Conservation (phyloP, 2,888 invertebrate genomes). For the Synergus itoensis region DNA sequence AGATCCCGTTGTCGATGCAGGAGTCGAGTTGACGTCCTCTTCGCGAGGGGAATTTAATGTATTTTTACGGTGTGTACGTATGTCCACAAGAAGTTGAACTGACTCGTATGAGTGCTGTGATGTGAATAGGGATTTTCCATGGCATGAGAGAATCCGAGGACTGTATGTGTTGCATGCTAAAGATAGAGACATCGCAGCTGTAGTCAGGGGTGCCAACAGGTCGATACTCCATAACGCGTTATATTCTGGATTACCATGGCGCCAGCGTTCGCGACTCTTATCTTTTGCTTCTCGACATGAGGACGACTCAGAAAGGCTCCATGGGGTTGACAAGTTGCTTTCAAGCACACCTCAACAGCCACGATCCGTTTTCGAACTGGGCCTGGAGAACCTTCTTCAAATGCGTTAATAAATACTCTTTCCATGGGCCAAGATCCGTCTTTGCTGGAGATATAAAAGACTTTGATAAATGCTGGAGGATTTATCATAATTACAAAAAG, state of each 20-base stretch:
- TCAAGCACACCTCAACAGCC: conserved; percentile 51
- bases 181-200: conserved; percentile 69
- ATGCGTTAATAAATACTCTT: conserved; percentile 22
- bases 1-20: conserved; percentile 28
- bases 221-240: conserved; percentile 70
- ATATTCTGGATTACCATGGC: conserved; percentile 52
- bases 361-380: conserved; percentile 23
- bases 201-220: conserved; percentile 69
- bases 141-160: conserved; percentile 29
- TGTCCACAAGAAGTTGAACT: conserved; percentile 28
- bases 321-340: conserved; percentile 45
- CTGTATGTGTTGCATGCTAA: conserved; percentile 59
- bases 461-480: too few species aligned
- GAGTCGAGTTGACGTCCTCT: conserved; percentile 26
- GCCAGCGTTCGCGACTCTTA: conserved; percentile 51
- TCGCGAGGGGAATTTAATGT: conserved; percentile 41
- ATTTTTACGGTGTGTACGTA: conserved; percentile 43
- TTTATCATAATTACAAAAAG: too few species aligned
- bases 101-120: conserved; percentile 9
- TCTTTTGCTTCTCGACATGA: conserved; percentile 51
- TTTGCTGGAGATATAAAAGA: background rate
- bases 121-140: conserved; percentile 12
- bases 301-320: conserved; percentile 51
- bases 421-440: background rate
- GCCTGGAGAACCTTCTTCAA: background rate